Conservation (phyloP, 2,888 invertebrate genomes). For the Liposcelis brunnea region DNA sequence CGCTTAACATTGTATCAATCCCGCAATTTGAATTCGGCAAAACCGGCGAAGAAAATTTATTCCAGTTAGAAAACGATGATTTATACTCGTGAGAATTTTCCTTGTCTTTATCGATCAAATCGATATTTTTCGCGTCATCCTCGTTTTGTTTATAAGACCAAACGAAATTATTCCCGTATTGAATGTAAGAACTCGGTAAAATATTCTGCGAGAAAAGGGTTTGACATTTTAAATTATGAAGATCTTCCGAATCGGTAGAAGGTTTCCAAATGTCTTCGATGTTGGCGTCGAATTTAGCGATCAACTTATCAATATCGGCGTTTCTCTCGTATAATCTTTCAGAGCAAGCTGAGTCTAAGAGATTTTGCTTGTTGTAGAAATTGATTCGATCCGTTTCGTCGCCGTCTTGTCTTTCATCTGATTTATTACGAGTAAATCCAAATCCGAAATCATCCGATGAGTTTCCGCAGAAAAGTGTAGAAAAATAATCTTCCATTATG, state of each 20-base stretch:
- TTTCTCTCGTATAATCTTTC: conserved; percentile 13
- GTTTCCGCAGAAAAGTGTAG: background rate
- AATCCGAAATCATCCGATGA: conserved; percentile 14
- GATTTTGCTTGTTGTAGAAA: conserved; percentile 8
- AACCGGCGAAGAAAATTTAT: conserved; percentile 25
- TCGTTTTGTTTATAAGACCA: conserved; percentile 22
- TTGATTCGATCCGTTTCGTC: conserved; percentile 18
- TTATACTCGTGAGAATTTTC: no score
- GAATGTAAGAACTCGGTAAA: conserved; percentile 11
- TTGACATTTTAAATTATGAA: no score
- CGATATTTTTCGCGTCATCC: conserved; percentile 28
- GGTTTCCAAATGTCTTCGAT: conserved; percentile 46
- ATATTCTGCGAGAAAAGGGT: no score
- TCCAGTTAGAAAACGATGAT: no score
- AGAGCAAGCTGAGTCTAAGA: background rate
- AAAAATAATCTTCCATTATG: conserved; percentile 3
- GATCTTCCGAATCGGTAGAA: no score
- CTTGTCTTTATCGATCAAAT: no score
- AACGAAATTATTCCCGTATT: no score
- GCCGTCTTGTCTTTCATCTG: conserved; percentile 22
- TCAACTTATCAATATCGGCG: conserved; percentile 32
- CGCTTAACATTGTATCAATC: no score
- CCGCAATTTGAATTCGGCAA: conserved; percentile 25
- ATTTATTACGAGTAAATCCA: conserved; percentile 25
- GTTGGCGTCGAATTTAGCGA: conserved; percentile 49